phyloP scores from a whole-genome alignment of 2,113 vertebrate species.

The Pelobates fuscus region DNA sequence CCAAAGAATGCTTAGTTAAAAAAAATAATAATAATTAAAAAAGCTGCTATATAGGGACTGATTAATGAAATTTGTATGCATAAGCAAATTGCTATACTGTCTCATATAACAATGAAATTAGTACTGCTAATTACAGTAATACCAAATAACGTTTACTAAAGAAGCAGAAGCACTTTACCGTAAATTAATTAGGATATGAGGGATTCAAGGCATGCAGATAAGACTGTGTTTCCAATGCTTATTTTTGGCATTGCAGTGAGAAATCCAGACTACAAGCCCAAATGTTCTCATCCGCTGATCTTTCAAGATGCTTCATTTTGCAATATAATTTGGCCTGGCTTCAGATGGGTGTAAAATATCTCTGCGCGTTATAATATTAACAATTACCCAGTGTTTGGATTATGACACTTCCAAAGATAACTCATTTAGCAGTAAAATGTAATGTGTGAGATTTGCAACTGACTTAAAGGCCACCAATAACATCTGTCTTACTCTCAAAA shows the following conservation, averaged over 20 bases:
- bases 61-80: slow-evolving; percentile 25
- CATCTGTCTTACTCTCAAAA: too few relatives aligned
- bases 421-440: too few relatives aligned
- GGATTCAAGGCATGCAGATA: background rate
- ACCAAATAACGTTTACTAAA: background rate
- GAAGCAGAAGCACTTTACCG: background rate
- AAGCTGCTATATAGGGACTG: background rate
- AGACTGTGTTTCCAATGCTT: background rate
- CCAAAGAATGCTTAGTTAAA: slow-evolving; percentile 21
- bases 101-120: background rate
- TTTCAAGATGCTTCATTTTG: too few relatives aligned
- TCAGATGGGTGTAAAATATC: too few relatives aligned
- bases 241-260: background rate
- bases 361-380: too few relatives aligned
- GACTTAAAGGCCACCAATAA: too few relatives aligned
- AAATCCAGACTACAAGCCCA: too few relatives aligned
- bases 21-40: background rate
- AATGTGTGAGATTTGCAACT: too few relatives aligned
- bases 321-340: too few relatives aligned
- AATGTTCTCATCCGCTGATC: too few relatives aligned
- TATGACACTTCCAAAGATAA: too few relatives aligned
- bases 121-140: slow-evolving; percentile 24
- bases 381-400: too few relatives aligned
- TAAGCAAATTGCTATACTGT: background rate
- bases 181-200: slow-evolving; percentile 27